Evolutionary conservation across 1,140 invertebrate genomes (phyloP).

Genomic region (Cylas formicarius): DNA sequence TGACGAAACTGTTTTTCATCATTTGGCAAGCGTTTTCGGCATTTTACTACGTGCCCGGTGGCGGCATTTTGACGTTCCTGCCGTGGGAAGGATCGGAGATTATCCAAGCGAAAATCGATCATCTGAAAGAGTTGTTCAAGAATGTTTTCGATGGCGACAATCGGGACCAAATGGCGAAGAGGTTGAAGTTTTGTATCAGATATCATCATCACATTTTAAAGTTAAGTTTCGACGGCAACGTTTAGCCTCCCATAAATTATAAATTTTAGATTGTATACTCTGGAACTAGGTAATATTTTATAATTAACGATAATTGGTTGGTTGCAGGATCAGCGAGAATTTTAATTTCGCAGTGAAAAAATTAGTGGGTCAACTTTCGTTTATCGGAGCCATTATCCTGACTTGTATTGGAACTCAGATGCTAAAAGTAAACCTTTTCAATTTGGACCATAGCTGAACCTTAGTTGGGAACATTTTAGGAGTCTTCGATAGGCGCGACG

Average conservation of each 20-base stretch:
- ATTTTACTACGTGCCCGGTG: constrained; percentile 10
- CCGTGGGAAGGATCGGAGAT: constrained; percentile 8
- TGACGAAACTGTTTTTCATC: constrained; percentile 2
- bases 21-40: constrained; percentile 7
- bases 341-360: neutral
- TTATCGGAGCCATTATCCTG: constrained; percentile 6
- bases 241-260: too few species aligned
- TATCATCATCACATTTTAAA: constrained; percentile 13
- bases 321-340: constrained; percentile 6
- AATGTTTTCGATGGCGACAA: constrained; percentile 3
- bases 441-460: too few species aligned
- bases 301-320: too few species aligned
- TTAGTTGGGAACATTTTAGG: constrained; percentile 9
- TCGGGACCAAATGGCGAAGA: neutral
- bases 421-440: constrained; percentile 4
- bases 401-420: constrained; percentile 14
- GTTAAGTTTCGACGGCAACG: neutral
- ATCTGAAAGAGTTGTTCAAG: constrained; percentile 10
- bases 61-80: constrained; percentile 4
- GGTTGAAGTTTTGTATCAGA: constrained; percentile 9
- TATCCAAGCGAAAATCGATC: constrained; percentile 13
- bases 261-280: too few species aligned
- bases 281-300: too few species aligned
- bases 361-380: constrained; percentile 9
- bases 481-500: constrained; percentile 8